Percentiles rank a stretch among this genome's conserved stretches.
phyloP scores from a whole-genome alignment of 2,888 invertebrate genomes.

The Lydus trimaculatus region DNA sequence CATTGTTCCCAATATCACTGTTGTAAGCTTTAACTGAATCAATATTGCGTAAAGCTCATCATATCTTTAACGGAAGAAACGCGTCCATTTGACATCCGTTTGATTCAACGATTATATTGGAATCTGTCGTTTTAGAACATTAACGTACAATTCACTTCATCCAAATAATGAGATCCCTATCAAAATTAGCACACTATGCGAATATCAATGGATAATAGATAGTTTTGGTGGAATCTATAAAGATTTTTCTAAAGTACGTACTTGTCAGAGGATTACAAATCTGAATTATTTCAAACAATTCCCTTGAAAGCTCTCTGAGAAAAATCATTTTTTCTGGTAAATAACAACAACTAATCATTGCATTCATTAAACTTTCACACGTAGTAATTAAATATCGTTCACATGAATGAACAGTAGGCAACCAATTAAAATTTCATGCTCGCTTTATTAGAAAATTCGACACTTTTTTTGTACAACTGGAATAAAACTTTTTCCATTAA shows the following conservation, averaged over 20 bases:
- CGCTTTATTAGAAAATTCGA: conserved; percentile 19
- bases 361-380: conserved; percentile 12
- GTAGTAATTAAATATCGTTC: conserved; percentile 11
- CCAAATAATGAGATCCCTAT: conserved; percentile 22
- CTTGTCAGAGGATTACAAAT: too few relatives aligned
- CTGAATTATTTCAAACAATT: too few relatives aligned
- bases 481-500: neutral
- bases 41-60: neutral
- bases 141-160: conserved; percentile 21
- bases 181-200: neutral
- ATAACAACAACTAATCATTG: conserved; percentile 5
- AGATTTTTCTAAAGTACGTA: too few relatives aligned
- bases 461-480: neutral
- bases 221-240: too few relatives aligned
- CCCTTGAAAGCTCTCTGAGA: too few relatives aligned
- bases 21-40: neutral
- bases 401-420: conserved; percentile 24
- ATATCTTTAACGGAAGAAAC: conserved; percentile 25
- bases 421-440: conserved; percentile 40
- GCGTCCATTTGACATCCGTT: conserved; percentile 27
- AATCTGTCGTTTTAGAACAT: conserved; percentile 22
- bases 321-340: too few relatives aligned
- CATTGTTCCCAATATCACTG: neutral
- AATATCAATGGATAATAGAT: neutral
- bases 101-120: conserved; percentile 28